Conservation (phyloP, 2,888 invertebrate species). For the Eledona agricola region DNA sequence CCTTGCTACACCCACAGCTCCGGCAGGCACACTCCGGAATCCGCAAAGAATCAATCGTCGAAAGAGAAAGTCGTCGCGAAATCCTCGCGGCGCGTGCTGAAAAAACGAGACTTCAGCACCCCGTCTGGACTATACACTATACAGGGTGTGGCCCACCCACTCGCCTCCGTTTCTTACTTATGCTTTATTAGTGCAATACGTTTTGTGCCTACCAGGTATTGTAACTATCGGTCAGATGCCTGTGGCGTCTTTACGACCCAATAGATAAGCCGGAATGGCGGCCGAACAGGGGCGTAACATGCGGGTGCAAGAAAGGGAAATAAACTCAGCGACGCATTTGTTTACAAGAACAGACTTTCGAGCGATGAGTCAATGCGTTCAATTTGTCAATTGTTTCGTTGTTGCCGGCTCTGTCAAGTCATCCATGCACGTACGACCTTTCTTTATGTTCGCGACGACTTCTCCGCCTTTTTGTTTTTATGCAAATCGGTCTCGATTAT, state of each 20-base stretch:
- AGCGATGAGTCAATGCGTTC: too few species aligned
- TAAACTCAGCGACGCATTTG: too few species aligned
- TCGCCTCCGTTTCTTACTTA: slow-evolving; percentile 28
- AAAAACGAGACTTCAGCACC: background rate
- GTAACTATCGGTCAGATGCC: slow-evolving; percentile 34
- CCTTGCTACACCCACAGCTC: slow-evolving; percentile 42
- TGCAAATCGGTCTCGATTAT: too few species aligned
- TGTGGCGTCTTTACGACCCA: slow-evolving; percentile 33
- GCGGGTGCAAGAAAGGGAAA: too few species aligned
- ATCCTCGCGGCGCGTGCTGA: slow-evolving; percentile 2
- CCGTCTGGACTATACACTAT: slow-evolving; percentile 25
- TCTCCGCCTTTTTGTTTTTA: too few species aligned
- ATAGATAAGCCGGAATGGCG: slow-evolving; percentile 12
- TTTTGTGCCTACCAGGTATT: slow-evolving; percentile 35
- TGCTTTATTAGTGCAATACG: slow-evolving; percentile 35
- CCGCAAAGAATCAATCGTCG: slow-evolving; percentile 3
- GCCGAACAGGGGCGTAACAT: slow-evolving; percentile 27
- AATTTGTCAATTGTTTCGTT: too few species aligned
- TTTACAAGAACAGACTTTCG: too few species aligned
- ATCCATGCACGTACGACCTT: too few species aligned
- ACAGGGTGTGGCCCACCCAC: slow-evolving; percentile 30
- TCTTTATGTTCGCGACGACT: too few species aligned
- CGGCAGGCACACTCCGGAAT: slow-evolving; percentile 33
- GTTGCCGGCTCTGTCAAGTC: too few species aligned
- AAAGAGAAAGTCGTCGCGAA: background rate